Evolutionary conservation across 2,888 invertebrate species (phyloP).

Genomic region (Pheosia gnoma): DNA sequence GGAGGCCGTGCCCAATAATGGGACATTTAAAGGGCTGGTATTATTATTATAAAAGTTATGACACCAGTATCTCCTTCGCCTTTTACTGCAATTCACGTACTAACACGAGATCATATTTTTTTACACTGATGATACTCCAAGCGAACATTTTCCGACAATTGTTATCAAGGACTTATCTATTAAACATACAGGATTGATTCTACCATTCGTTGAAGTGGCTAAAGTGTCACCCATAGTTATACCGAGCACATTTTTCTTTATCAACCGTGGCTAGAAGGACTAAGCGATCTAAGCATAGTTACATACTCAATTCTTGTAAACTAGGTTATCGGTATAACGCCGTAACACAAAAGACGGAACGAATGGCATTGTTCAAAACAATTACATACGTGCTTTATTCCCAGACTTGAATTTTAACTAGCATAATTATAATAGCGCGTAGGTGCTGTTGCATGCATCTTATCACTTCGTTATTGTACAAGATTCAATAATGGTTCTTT

Average conservation of each 20-base stretch:
- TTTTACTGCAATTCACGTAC: background rate
- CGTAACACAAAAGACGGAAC: conserved; percentile 5
- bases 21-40: too few relatives aligned
- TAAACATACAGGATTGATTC: background rate
- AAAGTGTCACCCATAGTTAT: background rate
- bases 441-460: conserved; percentile 6
- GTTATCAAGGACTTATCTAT: background rate
- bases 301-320: conserved; percentile 15
- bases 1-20: too few relatives aligned
- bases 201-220: background rate
- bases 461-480: too few relatives aligned
- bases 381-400: conserved; percentile 7
- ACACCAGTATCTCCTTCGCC: background rate
- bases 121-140: background rate
- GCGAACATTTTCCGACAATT: background rate
- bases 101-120: background rate
- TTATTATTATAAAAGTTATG: too few relatives aligned
- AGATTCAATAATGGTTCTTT: too few relatives aligned
- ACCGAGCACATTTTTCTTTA: background rate
- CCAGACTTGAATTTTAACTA: conserved; percentile 13
- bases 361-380: conserved; percentile 1
- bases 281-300: conserved; percentile 17
- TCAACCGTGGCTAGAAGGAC: background rate
- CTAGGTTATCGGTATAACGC: conserved; percentile 1
- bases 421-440: conserved; percentile 13